Percentiles rank a stretch among this genome's conserved stretches.
phyloP scores from a whole-genome alignment of 1,140 invertebrate genomes.

The Lordiphosa mommai region DNA sequence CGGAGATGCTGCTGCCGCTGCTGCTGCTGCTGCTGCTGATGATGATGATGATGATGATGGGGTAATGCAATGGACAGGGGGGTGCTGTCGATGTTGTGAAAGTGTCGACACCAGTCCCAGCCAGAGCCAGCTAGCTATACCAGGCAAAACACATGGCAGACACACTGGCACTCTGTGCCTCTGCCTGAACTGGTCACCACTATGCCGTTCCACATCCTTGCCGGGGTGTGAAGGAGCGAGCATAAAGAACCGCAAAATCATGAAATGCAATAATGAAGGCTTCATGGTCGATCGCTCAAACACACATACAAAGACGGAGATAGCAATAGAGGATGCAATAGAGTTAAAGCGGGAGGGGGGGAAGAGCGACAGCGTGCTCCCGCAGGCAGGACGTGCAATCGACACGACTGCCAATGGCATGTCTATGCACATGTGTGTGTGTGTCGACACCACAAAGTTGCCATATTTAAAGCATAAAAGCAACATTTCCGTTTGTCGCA shows the following conservation, averaged over 20 bases:
- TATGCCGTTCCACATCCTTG: slow-evolving; percentile 10
- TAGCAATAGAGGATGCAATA: not conserved
- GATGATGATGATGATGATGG: slow-evolving; percentile 11
- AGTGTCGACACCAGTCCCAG: slow-evolving; percentile 67
- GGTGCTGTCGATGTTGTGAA: slow-evolving; percentile 53
- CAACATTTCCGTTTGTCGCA: slow-evolving; percentile 77
- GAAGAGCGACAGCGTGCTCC: slow-evolving; percentile 12
- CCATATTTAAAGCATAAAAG: slow-evolving; percentile 78
- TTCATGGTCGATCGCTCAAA: slow-evolving; percentile 75
- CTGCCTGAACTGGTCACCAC: slow-evolving; percentile 15
- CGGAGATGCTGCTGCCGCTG: not conserved
- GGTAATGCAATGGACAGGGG: not conserved
- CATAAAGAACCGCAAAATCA: slow-evolving; percentile 78
- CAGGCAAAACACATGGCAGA: too few species aligned
- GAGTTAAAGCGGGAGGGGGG: slow-evolving; percentile 2
- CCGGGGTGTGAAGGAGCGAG: slow-evolving; percentile 44
- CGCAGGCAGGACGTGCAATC: slow-evolving; percentile 54
- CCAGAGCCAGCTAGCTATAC: slow-evolving; percentile 26
- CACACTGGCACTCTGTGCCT: slow-evolving; percentile 49
- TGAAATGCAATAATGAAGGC: slow-evolving; percentile 77
- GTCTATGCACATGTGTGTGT: slow-evolving; percentile 10
- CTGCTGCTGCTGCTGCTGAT: not conserved
- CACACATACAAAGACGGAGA: slow-evolving; percentile 28
- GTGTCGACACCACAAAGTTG: slow-evolving; percentile 69
- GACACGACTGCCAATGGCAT: slow-evolving; percentile 45